These are phyloP conservation scores for Laticauda colubrina DNA, from an alignment of 2,113 vertebrate species.

Conservation along the genomic window DNA sequence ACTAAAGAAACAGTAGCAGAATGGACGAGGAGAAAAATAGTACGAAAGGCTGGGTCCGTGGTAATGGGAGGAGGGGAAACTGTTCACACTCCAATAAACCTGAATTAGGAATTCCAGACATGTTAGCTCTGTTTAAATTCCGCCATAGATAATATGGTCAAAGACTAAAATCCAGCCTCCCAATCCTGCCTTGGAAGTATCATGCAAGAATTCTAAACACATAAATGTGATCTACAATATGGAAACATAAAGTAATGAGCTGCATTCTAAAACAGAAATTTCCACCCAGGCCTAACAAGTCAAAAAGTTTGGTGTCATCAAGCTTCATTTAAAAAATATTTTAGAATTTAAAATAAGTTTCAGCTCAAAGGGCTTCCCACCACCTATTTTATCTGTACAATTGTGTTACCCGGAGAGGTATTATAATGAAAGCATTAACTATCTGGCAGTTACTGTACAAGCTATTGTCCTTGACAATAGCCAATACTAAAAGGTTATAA, in stretches of 20 bases:
- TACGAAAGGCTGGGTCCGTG: background rate
- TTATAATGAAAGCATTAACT: background rate
- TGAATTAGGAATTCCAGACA: background rate
- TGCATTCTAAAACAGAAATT: background rate
- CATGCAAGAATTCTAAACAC: background rate
- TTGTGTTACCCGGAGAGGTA: background rate
- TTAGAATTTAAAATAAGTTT: background rate
- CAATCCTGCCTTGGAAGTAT: background rate
- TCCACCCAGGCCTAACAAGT: background rate
- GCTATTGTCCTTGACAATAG: background rate
- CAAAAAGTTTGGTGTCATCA: background rate
- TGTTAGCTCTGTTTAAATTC: background rate
- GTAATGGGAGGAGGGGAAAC: background rate
- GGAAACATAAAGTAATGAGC: background rate
- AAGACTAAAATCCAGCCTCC: background rate
- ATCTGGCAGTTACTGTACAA: background rate
- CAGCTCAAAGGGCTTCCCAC: background rate
- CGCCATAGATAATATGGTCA: background rate
- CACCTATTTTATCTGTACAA: background rate
- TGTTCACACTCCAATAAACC: background rate
- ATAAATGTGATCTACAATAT: background rate
- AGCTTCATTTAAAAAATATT: background rate
- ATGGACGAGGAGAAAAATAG: background rate
- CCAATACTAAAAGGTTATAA: background rate
- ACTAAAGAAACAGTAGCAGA: background rate